Conservation (phyloP, 2,113 vertebrate species). For the Oreochromis spilurus region DNA sequence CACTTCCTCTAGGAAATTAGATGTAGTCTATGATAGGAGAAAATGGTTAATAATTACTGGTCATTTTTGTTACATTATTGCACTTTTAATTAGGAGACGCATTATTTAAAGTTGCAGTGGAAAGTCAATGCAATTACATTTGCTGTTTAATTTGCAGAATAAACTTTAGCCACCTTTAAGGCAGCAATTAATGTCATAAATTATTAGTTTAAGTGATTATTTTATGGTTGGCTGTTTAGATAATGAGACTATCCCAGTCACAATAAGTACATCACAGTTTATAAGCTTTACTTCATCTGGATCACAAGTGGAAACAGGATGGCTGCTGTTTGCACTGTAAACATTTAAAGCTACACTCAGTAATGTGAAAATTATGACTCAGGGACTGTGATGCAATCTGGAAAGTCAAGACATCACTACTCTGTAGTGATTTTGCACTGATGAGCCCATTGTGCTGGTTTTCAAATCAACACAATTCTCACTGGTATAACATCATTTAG, state of each 20-base stretch:
- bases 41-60: conserved; percentile 11
- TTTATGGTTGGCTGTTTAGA: neutral
- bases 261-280: neutral
- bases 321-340: neutral
- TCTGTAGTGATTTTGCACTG: neutral
- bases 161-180: neutral
- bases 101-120: neutral
- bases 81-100: neutral
- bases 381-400: neutral
- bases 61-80: neutral
- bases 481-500: neutral
- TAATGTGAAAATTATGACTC: neutral
- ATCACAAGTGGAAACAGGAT: neutral
- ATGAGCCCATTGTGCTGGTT: neutral
- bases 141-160: neutral
- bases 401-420: neutral
- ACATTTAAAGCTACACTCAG: neutral
- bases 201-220: neutral
- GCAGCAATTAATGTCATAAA: neutral
- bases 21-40: neutral
- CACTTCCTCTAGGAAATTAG: conserved; percentile 46
- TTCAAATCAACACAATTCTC: neutral
- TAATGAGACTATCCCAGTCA: neutral
- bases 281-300: neutral
- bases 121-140: conserved; percentile 13